Conservation (phyloP, 2,888 invertebrate species). For the Lapara coniferarum region DNA sequence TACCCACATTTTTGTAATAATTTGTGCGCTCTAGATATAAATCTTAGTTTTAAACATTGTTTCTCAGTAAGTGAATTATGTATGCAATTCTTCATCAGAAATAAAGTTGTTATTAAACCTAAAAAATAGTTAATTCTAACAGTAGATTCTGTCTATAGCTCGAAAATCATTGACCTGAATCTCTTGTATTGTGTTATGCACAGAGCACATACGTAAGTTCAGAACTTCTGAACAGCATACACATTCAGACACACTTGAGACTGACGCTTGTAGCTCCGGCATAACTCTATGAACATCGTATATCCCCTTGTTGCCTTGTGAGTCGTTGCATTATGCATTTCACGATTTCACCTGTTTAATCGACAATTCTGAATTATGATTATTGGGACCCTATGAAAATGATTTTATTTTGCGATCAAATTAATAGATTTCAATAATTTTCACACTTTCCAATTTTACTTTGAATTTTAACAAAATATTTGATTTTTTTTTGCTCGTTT, state of each 20-base stretch:
- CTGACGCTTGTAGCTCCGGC: neutral
- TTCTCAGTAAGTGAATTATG: too few relatives aligned
- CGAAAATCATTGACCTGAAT: too few relatives aligned
- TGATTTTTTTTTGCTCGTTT: conserved; percentile 44
- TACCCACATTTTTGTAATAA: too few relatives aligned
- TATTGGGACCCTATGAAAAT: conserved; percentile 53
- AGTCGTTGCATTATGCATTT: conserved; percentile 12
- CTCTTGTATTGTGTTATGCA: neutral
- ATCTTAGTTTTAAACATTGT: too few relatives aligned
- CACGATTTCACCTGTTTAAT: neutral
- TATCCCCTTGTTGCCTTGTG: neutral
- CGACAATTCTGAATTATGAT: conserved; percentile 43
- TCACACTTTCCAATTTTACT: conserved; percentile 56
- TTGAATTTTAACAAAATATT: conserved; percentile 57
- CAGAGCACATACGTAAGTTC: neutral
- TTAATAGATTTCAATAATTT: conserved; percentile 58
- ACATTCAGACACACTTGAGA: neutral
- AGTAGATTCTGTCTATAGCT: too few relatives aligned
- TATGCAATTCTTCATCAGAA: too few relatives aligned
- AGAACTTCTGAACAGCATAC: neutral
- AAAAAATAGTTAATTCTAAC: too few relatives aligned
- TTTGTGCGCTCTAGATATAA: too few relatives aligned
- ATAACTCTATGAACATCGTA: neutral
- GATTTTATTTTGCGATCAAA: conserved; percentile 55
- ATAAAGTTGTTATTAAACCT: too few relatives aligned